These are phyloP conservation scores for Neodiprion fabricii DNA, from an alignment of 1,140 invertebrate genomes.

Conservation along the genomic window DNA sequence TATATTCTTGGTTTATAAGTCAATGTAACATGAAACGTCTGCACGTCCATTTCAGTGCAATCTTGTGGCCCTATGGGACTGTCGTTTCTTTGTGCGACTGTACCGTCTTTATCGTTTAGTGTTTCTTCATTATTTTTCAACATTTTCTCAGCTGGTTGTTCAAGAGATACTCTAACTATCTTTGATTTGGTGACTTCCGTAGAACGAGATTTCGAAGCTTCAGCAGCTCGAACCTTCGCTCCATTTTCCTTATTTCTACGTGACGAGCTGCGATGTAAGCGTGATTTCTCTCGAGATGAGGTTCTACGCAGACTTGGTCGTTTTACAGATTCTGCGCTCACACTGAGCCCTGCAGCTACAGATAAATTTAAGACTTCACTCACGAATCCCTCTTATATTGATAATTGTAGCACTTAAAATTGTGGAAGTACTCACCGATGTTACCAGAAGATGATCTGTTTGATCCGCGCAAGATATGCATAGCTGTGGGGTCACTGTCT, in stretches of 20 bases:
- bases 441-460: conserved; percentile 60
- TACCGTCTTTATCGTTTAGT: conserved; percentile 38
- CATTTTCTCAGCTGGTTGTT: conserved; percentile 44
- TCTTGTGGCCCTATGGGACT: conserved; percentile 54
- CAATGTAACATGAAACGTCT: conserved; percentile 70
- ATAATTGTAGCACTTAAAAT: neutral
- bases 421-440: conserved; percentile 51
- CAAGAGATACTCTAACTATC: conserved; percentile 52
- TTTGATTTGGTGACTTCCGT: conserved; percentile 61
- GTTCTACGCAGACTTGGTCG: conserved; percentile 68
- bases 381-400: neutral
- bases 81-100: conserved; percentile 39
- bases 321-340: conserved; percentile 74
- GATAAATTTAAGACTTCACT: conserved; percentile 19
- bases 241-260: conserved; percentile 75
- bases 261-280: conserved; percentile 70
- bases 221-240: conserved; percentile 56
- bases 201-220: conserved; percentile 54
- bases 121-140: conserved; percentile 47
- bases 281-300: conserved; percentile 72
- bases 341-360: conserved; percentile 65
- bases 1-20: conserved; percentile 73
- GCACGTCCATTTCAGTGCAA: conserved; percentile 67
- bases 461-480: conserved; percentile 59
- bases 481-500: conserved; percentile 59